Percentiles rank a stretch among this genome's conserved stretches.
These are phyloP conservation scores for Caerostris darwini DNA, from an alignment of 1,140 invertebrate species.

Conservation along the genomic window DNA sequence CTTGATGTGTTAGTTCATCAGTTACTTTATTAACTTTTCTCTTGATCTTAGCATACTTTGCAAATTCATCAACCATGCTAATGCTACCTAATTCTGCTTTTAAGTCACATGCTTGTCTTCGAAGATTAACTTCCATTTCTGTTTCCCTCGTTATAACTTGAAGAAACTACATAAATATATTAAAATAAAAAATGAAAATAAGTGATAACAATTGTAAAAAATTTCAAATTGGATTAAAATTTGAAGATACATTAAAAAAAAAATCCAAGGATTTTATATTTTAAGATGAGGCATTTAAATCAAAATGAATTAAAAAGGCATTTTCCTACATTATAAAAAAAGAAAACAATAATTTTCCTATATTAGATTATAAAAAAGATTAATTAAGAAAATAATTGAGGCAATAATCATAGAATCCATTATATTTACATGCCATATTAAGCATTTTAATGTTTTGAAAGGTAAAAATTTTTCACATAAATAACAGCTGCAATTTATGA, in stretches of 20 bases:
- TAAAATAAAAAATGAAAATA: background rate
- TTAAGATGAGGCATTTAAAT: background rate
- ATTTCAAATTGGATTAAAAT: background rate
- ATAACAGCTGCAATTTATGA: too few species aligned
- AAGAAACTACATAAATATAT: slow-evolving; percentile 47
- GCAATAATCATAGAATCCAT: too few species aligned
- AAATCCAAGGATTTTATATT: background rate
- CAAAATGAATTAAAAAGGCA: background rate
- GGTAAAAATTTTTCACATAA: too few species aligned
- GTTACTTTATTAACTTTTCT: slow-evolving; percentile 83
- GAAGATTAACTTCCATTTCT: slow-evolving; percentile 79
- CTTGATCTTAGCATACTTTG: slow-evolving; percentile 85
- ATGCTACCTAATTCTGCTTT: slow-evolving; percentile 83
- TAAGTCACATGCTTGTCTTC: slow-evolving; percentile 81
- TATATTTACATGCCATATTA: too few species aligned
- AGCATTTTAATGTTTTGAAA: too few species aligned
- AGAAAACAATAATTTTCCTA: background rate
- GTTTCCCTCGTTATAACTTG: slow-evolving; percentile 79
- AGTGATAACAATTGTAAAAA: background rate
- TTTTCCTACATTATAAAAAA: background rate
- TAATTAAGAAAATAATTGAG: too few species aligned
- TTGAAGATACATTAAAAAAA: background rate
- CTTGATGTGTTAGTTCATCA: slow-evolving; percentile 81
- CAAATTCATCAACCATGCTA: slow-evolving; percentile 85
- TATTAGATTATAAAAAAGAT: too few species aligned